phyloP scores from a whole-genome alignment of 2,797 vertebrate species.

The Philypnodon macrostomus region DNA sequence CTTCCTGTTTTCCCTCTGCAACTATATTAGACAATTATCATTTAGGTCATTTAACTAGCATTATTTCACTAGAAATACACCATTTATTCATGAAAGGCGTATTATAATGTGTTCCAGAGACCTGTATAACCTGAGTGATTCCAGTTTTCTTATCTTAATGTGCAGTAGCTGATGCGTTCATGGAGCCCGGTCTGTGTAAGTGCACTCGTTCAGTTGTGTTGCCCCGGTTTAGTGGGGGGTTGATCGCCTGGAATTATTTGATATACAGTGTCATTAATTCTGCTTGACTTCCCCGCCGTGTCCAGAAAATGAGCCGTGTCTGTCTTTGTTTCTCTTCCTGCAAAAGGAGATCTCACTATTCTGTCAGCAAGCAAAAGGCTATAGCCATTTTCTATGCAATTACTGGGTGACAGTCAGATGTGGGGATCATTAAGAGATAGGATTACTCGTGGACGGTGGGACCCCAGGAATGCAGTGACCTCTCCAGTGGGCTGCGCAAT shows the following conservation, averaged over 20 bases:
- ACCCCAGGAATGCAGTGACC: slow-evolving; percentile 63
- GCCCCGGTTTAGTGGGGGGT: slow-evolving; percentile 49
- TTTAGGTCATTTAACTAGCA: slow-evolving; percentile 14
- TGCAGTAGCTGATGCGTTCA: slow-evolving; percentile 21
- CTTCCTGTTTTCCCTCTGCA: slow-evolving; percentile 16
- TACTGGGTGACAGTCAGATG: slow-evolving; percentile 46
- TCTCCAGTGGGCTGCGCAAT: slow-evolving; percentile 46
- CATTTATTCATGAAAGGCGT: slow-evolving; percentile 7
- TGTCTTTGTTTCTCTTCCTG: slow-evolving; percentile 34
- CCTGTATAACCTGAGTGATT: background rate
- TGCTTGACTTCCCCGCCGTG: slow-evolving; percentile 52
- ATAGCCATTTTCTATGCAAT: slow-evolving; percentile 44
- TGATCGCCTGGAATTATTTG: slow-evolving; percentile 56
- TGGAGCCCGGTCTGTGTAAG: slow-evolving; percentile 12
- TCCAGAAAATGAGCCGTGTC: slow-evolving; percentile 54
- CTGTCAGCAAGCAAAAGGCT: slow-evolving; percentile 35
- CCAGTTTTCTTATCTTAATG: slow-evolving; percentile 3
- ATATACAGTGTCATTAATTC: slow-evolving; percentile 63
- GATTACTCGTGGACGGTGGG: slow-evolving; percentile 60
- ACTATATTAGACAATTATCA: slow-evolving; percentile 15
- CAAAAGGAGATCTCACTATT: slow-evolving; percentile 32
- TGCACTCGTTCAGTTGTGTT: slow-evolving; percentile 17
- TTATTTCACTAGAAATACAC: slow-evolving; percentile 6
- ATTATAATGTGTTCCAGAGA: slow-evolving; percentile 3
- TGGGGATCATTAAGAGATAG: slow-evolving; percentile 56